These are phyloP conservation scores for Netelia fuscicornis DNA, from an alignment of 2,888 invertebrate species.

Conservation along the genomic window DNA sequence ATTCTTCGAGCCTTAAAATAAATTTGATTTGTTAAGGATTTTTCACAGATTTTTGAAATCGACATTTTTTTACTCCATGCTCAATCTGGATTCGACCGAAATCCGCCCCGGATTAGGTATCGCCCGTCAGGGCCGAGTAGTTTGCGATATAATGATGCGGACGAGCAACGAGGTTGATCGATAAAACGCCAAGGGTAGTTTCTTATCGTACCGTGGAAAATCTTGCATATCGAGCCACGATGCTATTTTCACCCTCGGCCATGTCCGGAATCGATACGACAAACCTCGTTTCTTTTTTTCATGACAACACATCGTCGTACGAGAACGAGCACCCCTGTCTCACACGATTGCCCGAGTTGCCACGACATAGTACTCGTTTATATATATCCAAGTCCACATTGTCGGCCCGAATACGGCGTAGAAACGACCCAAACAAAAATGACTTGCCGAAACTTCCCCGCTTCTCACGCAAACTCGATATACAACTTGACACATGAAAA, in stretches of 20 bases:
- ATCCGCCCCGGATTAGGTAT: too few relatives aligned
- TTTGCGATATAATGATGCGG: not conserved
- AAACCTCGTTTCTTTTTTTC: conserved; percentile 36
- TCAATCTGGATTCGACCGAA: too few relatives aligned
- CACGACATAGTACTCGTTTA: conserved; percentile 26
- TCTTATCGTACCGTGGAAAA: conserved; percentile 56
- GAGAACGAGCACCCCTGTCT: conserved; percentile 33
- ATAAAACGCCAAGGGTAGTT: conserved; percentile 21
- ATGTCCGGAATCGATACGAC: conserved; percentile 55
- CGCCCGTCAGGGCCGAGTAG: too few relatives aligned
- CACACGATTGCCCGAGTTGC: conserved; percentile 12
- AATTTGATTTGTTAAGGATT: too few relatives aligned
- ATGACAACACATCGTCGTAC: conserved; percentile 28
- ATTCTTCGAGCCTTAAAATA: too few relatives aligned
- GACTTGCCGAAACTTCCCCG: conserved; percentile 1
- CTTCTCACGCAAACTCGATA: too few relatives aligned
- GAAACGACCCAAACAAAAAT: not conserved
- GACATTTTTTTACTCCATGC: too few relatives aligned
- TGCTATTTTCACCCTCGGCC: conserved; percentile 47
- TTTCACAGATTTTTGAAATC: too few relatives aligned
- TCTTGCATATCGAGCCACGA: conserved; percentile 50
- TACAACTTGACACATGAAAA: too few relatives aligned
- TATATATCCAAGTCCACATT: conserved; percentile 9
- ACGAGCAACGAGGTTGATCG: conserved; percentile 58
- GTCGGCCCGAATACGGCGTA: not conserved